These are phyloP conservation scores for Philopedon plagiatum DNA, from an alignment of 2,888 invertebrate species.

Conservation along the genomic window DNA sequence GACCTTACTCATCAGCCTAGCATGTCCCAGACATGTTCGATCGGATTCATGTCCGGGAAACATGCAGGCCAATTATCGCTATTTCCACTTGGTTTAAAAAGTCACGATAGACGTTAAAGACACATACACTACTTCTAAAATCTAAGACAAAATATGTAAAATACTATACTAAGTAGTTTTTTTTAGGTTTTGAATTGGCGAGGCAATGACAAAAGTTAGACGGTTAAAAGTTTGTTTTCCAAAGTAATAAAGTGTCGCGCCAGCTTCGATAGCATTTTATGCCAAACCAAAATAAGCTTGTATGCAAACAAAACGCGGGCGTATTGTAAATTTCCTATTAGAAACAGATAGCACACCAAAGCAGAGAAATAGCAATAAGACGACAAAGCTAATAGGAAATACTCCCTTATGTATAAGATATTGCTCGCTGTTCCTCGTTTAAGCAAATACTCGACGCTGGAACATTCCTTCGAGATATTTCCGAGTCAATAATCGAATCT, in stretches of 20 bases:
- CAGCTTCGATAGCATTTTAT: not conserved
- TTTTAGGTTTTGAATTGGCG: no score
- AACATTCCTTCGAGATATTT: conserved; percentile 15
- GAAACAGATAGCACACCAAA: conserved; percentile 17
- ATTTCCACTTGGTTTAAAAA: no score
- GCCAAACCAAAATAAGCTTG: conserved; percentile 7
- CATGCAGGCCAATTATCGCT: no score
- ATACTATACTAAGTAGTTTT: no score
- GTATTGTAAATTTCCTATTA: conserved; percentile 18
- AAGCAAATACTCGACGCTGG: conserved; percentile 21
- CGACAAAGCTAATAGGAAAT: conserved; percentile 26
- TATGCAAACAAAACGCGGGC: not conserved
- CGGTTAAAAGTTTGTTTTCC: not conserved
- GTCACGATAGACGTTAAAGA: no score
- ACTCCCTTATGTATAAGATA: conserved; percentile 22
- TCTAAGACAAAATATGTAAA: no score
- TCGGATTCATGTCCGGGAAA: no score
- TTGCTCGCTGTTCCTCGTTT: conserved; percentile 17
- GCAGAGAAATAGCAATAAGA: conserved; percentile 21
- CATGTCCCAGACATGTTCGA: no score
- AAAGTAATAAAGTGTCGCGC: not conserved
- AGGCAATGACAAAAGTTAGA: no score
- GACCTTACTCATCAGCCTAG: no score
- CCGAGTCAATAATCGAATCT: conserved; percentile 26
- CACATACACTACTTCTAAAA: no score